Base-by-base conservation (phyloP, 1,140 invertebrate genomes). In the Drosophila nebulosa region DNA sequence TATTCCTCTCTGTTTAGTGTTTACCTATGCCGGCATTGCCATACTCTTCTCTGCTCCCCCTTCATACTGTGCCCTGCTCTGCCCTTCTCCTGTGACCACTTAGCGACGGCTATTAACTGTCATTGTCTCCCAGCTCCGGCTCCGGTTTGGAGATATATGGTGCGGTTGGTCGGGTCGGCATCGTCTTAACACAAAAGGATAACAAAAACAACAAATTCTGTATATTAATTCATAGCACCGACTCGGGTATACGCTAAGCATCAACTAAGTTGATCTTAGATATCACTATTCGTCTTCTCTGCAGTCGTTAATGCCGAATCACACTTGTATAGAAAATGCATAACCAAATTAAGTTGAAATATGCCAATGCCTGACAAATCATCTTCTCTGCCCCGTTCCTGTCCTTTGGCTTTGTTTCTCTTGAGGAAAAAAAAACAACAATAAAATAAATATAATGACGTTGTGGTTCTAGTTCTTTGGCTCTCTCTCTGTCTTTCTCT, bases 291-390 rank as follows among this genome's bases (percentile, higher is more conserved):
- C 9, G 9, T 7, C 30, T 7, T 30, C 0, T 32, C 30, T 32
- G 30, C 1, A n/a, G n/a, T 32, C 30, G 30, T 9, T 32, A 1
- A 9, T 18, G 39, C 12, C 39, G 2, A 9, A 42, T 2, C 6
- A 9, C 2, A n/a, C 16, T 21, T 18, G 39, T 21, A 46, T 21
- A 10, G 2, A 9, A 21, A 10, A 46, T 10, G 1, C 7, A 18
- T 7, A 86, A 78, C 65, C 65, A 85, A 78, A 85, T 85, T 85
- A 85, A 80, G 79, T 80, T 85, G 78, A 85, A 86, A 85, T 85
- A 81, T 86, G 78, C 81, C 78, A 77, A 78, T 64, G 78, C 27
- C 52, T n/a, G 26, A n/a, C 21, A n/a, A n/a, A n/a, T 64, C 36
- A 62, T 21, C 26, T 6, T 27, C n/a, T 39, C 56, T 26, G 18